Evolutionary conservation across 2,113 vertebrate species (phyloP), one percentile per base, ranked within the genome.

Genomic region (Anarhynchus alexandrinus): DNA sequence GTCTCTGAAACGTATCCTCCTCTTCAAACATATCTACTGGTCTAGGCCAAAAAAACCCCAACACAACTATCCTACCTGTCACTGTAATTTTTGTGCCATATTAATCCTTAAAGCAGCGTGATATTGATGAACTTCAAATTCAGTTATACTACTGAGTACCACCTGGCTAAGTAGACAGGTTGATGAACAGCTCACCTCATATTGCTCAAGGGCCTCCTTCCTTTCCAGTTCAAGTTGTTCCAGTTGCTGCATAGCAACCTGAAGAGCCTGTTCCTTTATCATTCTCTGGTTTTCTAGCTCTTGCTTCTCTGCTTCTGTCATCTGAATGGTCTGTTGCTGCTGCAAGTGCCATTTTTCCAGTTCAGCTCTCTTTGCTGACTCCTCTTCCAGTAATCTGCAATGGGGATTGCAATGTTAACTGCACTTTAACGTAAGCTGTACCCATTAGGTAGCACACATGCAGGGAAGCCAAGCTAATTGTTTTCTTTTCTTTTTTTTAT

Each of bases 291-390:
- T 98, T 97, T 99, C 98, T 97, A 99, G 97, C 97, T 99, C 98
- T 98, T 99, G 98, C 94, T 99, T 99, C 98, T 99, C 99, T 0
- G 99, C 99, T 94, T 99, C 98, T 0, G 99, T 99, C 86, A 98
- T 98, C 17, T 99, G 98, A 95, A 99, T 99, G 93, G 99, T 97
- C 88, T 98, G 98, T 95, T 99, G 99, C 98, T 99, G 99, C 95
- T 97, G 97, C 94, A 99, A 96, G 97, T 99, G 99, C 97, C 99
- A 98, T 96, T 98, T 98, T 94, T 99, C 99, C 94, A 99, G 91
- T 88, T 99, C 99, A 1, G 97, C 97, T 92, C 99, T 98, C 98
- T 99, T 99, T 18, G 93, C 76, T 12, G 98, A 98, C 96, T 99
- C 99, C 78, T 99, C 99, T 94, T 99, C 99, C 97, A 99, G 93